These are phyloP conservation scores for Euzophera pinguis DNA, from an alignment of 2,888 invertebrate genomes.

Conservation along the genomic window DNA sequence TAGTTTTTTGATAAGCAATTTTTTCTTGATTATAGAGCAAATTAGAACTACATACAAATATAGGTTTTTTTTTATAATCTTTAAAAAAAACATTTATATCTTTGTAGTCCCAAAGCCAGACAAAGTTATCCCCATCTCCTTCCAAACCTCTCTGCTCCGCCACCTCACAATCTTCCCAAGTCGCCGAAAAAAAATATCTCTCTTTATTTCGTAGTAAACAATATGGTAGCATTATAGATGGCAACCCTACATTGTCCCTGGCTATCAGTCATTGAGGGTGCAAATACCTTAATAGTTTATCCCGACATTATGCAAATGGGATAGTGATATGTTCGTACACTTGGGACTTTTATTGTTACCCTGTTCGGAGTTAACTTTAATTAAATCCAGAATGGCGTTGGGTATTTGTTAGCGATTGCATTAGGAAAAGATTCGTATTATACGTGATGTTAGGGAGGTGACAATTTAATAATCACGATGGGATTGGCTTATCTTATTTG, in stretches of 20 bases:
- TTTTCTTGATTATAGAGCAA: no score
- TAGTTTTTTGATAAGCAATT: no score
- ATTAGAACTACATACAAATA: no score
- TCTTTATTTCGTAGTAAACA: not conserved
- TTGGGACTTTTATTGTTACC: conserved; percentile 77
- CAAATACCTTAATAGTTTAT: conserved; percentile 73
- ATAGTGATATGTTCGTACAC: conserved; percentile 77
- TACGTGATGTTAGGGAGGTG: conserved; percentile 38
- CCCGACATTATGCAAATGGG: conserved; percentile 79
- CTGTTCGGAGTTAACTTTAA: conserved; percentile 78
- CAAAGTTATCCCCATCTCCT: no score
- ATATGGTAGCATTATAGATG: not conserved
- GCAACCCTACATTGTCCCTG: conserved; percentile 35
- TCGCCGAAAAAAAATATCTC: no score
- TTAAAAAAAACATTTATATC: no score
- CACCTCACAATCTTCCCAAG: no score
- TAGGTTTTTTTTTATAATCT: no score
- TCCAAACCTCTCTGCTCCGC: no score
- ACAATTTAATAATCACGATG: conserved; percentile 20
- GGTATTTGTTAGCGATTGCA: conserved; percentile 74
- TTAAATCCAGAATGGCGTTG: conserved; percentile 66
- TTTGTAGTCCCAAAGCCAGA: no score
- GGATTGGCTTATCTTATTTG: not conserved
- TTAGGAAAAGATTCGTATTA: conserved; percentile 70
- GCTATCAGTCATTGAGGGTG: conserved; percentile 66